Evolutionary conservation across 2,113 vertebrate genomes (phyloP).

Genomic region (Suricata suricatta): DNA sequence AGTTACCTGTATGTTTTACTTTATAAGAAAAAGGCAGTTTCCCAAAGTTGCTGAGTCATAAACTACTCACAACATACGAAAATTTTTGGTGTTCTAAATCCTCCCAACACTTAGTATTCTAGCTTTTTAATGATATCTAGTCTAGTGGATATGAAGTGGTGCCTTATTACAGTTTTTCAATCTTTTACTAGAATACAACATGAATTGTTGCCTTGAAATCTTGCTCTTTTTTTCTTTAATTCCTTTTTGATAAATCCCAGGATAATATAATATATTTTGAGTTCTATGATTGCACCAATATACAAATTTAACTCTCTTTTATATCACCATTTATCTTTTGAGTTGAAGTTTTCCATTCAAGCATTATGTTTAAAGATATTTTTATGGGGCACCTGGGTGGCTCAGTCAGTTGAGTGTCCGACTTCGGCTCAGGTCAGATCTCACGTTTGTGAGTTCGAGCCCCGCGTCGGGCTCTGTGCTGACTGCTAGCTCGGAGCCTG

Average conservation of each 20-base stretch:
- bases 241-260: background rate
- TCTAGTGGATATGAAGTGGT: background rate
- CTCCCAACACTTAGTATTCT: background rate
- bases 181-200: slow-evolving; percentile 7
- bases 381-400: too few relatives aligned
- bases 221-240: background rate
- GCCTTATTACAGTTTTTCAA: background rate
- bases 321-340: background rate
- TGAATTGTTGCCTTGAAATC: background rate
- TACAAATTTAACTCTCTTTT: background rate
- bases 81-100: background rate
- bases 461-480: too few relatives aligned
- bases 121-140: background rate
- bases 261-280: background rate
- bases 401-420: too few relatives aligned
- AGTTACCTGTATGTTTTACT: background rate
- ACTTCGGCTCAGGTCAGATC: too few relatives aligned
- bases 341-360: background rate
- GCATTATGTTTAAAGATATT: background rate
- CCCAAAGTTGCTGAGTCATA: background rate
- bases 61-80: background rate
- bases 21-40: background rate
- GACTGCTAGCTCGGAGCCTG: too few relatives aligned
- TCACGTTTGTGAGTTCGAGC: too few relatives aligned
- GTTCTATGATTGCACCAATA: background rate